Conservation (phyloP, 2,113 vertebrate genomes). For the Chaetorhynchus papuensis region DNA sequence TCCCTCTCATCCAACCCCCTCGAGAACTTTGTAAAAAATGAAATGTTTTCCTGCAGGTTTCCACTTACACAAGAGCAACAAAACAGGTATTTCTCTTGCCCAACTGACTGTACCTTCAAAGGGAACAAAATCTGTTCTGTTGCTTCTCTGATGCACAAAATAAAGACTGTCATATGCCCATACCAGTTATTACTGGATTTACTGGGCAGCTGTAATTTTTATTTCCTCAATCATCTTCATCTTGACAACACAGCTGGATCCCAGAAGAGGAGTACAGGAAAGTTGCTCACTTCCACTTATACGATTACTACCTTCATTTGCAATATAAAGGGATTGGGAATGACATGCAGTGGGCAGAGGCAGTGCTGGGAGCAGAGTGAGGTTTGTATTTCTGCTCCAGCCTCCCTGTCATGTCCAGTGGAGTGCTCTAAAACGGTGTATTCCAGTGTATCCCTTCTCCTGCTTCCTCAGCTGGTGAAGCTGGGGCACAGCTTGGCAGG, state of each 20-base stretch:
- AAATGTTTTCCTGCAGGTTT: neutral
- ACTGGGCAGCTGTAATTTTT: neutral
- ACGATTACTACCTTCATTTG: neutral
- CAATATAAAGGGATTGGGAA: neutral
- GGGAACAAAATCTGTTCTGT: neutral
- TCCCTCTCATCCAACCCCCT: neutral
- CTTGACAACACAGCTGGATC: neutral
- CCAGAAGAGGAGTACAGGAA: neutral
- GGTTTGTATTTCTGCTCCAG: neutral
- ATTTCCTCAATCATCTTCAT: neutral
- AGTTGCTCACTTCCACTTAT: neutral
- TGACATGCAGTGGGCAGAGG: neutral
- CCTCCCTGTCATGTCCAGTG: neutral
- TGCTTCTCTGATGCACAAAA: neutral
- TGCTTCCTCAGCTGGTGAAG: neutral
- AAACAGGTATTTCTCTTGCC: neutral
- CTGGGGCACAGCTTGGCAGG: neutral
- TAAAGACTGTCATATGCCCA: neutral
- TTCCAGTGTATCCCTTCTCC: neutral
- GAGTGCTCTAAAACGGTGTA: neutral
- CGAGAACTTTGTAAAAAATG: neutral
- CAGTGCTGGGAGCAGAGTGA: neutral
- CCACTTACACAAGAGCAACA: neutral
- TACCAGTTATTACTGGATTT: neutral
- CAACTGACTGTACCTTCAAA: neutral